Evolutionary conservation across 2,797 vertebrate genomes (phyloP), one percentile per base, ranked within the genome.

Genomic region (Glossophaga mutica): DNA sequence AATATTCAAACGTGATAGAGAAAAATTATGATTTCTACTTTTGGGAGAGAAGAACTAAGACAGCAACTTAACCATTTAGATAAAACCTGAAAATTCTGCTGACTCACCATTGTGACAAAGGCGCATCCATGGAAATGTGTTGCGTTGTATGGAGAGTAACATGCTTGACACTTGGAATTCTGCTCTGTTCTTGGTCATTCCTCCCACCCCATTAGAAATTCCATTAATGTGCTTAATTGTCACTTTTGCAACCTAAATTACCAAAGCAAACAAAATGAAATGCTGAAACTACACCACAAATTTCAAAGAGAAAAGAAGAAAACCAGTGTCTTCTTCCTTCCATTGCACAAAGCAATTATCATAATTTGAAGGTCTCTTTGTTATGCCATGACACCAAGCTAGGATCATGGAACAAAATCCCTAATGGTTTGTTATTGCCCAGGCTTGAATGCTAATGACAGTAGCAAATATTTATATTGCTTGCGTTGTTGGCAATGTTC

Each of bases 261-360:
- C 26, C 18, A 26, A 76, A 73, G 78, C 18, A 46, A 82, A 71
- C 8, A 71, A 65, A 68, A 84, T 4, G 55, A 65, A 74, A 84
- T 44, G 44, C 39, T n/a, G 32, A 37, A 68, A 11, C 12, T 82
- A 59, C 11, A 71, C 6, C 50, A 85, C 12, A 93, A 55, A 62
- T 70, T 84, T 90, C 37, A 88, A 32, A 95, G 29, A 84, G 84
- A 44, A 77, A 91, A 74, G 26, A 92, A 44, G 9, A 50, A 95
- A 50, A 24, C 16, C 12, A 76, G 0, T 10, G 11, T 57, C 52
- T 6, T 71, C 65, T 79, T 78, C n/a, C 37, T 68, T 65, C 44
- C 44, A 24, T 11, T 26, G 5, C 21, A 90, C n/a, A 55, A 5
- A 48, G 37, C 18, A 81, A 44, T 76, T 15, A 39, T 15, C 14